Conservation (phyloP, 2,113 vertebrate genomes). For the Apaloderma vittatum region DNA sequence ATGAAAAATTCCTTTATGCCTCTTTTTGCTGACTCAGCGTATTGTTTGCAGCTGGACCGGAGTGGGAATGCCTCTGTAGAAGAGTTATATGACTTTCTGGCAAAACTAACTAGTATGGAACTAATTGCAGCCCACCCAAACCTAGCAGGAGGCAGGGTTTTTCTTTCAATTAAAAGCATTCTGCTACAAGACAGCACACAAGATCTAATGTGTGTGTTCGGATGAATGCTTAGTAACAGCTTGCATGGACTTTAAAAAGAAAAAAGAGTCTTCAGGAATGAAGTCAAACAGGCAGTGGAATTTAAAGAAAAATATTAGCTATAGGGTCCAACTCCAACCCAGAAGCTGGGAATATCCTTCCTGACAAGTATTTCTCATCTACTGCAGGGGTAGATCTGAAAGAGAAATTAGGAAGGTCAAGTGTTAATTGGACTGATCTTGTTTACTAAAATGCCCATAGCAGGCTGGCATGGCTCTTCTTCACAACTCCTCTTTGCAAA, state of each 20-base stretch:
- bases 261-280: background rate
- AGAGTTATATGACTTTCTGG: conserved; percentile 66
- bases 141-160: conserved; percentile 60
- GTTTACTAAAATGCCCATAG: background rate
- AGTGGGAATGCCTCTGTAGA: conserved; percentile 35
- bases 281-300: background rate
- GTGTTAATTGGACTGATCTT: background rate
- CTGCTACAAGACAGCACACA: conserved; percentile 41
- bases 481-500: background rate
- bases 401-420: background rate
- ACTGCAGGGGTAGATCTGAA: background rate
- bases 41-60: conserved; percentile 26
- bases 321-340: background rate
- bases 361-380: background rate
- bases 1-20: conserved; percentile 32
- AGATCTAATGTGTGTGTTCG: conserved; percentile 7
- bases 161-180: conserved; percentile 65
- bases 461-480: background rate
- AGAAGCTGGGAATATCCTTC: background rate
- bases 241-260: background rate
- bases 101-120: conserved; percentile 62
- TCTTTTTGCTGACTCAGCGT: conserved; percentile 52
- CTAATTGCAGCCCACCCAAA: conserved; percentile 72
- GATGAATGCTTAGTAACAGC: background rate
- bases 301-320: conserved; percentile 14